Percentiles rank a stretch among this genome's conserved stretches.
Conservation (phyloP, 2,113 vertebrate genomes). For the Galbula dea region DNA sequence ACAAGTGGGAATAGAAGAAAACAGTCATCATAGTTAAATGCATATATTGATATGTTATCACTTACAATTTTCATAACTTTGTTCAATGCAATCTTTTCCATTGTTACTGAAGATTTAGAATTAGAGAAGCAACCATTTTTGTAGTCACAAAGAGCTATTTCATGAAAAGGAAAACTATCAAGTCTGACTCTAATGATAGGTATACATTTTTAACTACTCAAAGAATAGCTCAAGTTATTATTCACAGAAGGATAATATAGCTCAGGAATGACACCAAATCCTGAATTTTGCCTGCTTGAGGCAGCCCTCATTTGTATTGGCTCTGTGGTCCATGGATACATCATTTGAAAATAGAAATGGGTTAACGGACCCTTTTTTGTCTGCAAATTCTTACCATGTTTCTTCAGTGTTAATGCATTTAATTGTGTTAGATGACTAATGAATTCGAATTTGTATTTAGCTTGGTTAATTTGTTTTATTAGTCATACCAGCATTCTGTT, state of each 20-base stretch:
- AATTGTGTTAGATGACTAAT: not conserved
- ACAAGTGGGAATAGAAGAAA: not conserved
- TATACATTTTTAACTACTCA: conserved; percentile 19
- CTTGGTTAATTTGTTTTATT: not conserved
- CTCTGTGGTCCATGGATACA: not conserved
- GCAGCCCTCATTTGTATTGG: not conserved
- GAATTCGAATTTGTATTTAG: not conserved
- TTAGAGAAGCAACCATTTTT: not conserved
- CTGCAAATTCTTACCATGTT: not conserved
- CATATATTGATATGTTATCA: not conserved
- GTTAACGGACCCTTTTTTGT: not conserved
- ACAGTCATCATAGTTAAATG: not conserved
- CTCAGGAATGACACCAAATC: not conserved
- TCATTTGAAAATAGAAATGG: not conserved
- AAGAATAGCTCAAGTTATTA: conserved; percentile 17
- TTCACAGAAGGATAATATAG: not conserved
- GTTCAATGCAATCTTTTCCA: not conserved
- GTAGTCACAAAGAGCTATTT: not conserved
- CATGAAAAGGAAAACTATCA: not conserved
- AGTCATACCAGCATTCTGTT: not conserved
- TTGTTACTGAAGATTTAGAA: not conserved
- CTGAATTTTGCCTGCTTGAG: not conserved
- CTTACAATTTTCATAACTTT: not conserved
- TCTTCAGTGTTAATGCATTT: not conserved
- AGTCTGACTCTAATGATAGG: conserved; percentile 1